phyloP scores from a whole-genome alignment of 1,140 invertebrate species.

The Bombus impatiens region DNA sequence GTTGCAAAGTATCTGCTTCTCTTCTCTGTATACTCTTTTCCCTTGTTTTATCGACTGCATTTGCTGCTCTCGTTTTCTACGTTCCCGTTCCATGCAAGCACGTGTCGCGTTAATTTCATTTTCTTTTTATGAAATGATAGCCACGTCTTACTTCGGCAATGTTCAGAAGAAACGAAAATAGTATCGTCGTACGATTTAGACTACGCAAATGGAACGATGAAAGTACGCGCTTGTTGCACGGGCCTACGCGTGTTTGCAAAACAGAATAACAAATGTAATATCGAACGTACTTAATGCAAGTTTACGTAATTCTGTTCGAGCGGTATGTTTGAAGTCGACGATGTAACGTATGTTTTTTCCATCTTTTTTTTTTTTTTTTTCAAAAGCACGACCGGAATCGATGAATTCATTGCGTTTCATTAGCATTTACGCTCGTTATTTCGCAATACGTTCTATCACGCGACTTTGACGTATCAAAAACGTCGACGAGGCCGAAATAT shows the following conservation, averaged over 20 bases:
- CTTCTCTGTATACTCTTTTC: background rate
- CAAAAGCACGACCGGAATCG: background rate
- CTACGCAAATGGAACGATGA: constrained; percentile 44
- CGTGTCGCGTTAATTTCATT: too few relatives aligned
- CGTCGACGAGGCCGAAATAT: too few relatives aligned
- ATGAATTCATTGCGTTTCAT: background rate
- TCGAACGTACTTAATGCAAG: background rate
- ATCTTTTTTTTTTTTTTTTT: background rate
- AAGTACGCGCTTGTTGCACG: constrained; percentile 43
- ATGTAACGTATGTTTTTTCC: background rate
- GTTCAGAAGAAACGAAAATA: constrained; percentile 40
- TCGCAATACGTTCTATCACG: background rate
- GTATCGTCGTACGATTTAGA: constrained; percentile 16
- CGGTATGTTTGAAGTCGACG: constrained; percentile 10
- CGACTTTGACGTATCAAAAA: background rate
- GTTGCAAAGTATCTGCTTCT: too few relatives aligned
- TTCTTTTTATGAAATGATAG: background rate
- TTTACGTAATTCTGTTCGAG: constrained; percentile 26
- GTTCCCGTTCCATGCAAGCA: background rate
- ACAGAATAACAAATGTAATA: constrained; percentile 27
- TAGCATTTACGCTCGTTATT: background rate
- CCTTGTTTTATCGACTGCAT: background rate
- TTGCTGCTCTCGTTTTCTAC: background rate
- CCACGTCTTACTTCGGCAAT: background rate
- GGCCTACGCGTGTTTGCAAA: constrained; percentile 24